Evolutionary conservation across 2,113 vertebrate species (phyloP).

Genomic region (Sus scrofa): DNA sequence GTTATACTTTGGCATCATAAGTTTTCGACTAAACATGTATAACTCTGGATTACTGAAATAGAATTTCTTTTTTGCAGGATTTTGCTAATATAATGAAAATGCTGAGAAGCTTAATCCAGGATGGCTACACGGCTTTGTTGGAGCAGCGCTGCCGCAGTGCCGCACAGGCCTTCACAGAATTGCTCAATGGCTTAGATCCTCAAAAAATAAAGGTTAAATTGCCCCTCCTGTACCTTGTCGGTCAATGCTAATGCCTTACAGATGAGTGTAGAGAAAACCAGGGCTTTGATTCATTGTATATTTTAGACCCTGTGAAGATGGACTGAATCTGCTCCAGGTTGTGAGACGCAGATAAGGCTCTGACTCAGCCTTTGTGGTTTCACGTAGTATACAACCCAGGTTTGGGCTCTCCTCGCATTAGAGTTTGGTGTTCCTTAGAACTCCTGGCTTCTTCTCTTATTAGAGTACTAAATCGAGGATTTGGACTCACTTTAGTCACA

Average conservation of each 20-base stretch:
- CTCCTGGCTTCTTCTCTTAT: not conserved
- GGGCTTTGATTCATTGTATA: not conserved
- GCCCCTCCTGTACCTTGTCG: fast-evolving
- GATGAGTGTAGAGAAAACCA: not conserved
- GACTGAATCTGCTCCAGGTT: not conserved
- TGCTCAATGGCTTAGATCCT: constrained; percentile 86
- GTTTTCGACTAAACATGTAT: not conserved
- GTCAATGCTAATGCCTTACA: fast-evolving
- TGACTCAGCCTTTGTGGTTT: not conserved
- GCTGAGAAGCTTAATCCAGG: constrained; percentile 86
- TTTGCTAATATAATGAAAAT: constrained; percentile 78
- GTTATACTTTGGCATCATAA: not conserved
- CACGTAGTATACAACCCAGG: fast-evolving
- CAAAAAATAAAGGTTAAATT: constrained; percentile 86
- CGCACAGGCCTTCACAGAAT: constrained; percentile 89
- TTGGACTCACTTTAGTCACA: not conserved
- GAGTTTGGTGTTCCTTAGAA: not conserved
- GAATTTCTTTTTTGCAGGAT: constrained; percentile 61
- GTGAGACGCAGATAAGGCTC: not conserved
- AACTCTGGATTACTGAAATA: not conserved
- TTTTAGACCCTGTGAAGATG: not conserved
- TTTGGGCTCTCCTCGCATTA: not conserved
- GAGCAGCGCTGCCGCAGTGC: constrained; percentile 91
- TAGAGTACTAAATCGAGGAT: not conserved
- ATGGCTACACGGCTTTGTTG: constrained; percentile 89